Base-by-base conservation (phyloP, 2,113 vertebrate genomes). In the Dicrurus megarhynchus region DNA sequence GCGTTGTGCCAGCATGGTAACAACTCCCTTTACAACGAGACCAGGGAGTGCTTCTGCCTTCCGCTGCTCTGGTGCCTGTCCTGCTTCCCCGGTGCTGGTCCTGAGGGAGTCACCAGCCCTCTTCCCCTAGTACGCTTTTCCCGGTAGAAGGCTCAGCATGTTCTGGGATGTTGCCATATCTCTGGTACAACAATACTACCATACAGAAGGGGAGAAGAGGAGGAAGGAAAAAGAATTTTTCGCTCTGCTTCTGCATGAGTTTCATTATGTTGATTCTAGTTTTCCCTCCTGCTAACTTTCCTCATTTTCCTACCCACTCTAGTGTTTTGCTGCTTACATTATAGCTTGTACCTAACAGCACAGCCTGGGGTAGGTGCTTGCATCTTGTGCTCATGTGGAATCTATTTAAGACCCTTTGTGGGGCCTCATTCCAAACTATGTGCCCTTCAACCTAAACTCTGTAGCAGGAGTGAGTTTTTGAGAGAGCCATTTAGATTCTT, bases 371-470 rank as follows among this genome's bases (percentile, higher is more conserved):
- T 90, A 78, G 90, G 87, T 80, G 87, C 81, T 78, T 27, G 81
- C 7, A 0, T 89, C 65, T 70, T 32, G 63, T 16, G 59, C 90
- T 96, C 93, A 93, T 95, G 91, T 94, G 94, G 93, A 96, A 95
- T 93, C 96, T 83, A 94, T 95, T 96, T 93, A 61, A 89, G 67
- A 93, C 95, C 94, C 94, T 86, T 93, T 53, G 75, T n/a, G 10
- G 95, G 95, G 95, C 96, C 95, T 94, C 95, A 85, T 95, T 96
- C 95, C 93, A 92, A 96, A 55, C 92, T 92, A 90, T 88, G 82
- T 90, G 93, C 91, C 95, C 93, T 97, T 94, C 93, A 96, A 92
- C 92, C 93, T 95, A 90, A 94, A 56, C 93, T 67, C 82, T 18
- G 76, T 50, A 86, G 85, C 93, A 77, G 85, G 67, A 90, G 41